A percentile compares a stretch with the other conserved stretches of the same genome.
Conservation (phyloP, 2,797 vertebrate species). For the Cuniculus paca region DNA sequence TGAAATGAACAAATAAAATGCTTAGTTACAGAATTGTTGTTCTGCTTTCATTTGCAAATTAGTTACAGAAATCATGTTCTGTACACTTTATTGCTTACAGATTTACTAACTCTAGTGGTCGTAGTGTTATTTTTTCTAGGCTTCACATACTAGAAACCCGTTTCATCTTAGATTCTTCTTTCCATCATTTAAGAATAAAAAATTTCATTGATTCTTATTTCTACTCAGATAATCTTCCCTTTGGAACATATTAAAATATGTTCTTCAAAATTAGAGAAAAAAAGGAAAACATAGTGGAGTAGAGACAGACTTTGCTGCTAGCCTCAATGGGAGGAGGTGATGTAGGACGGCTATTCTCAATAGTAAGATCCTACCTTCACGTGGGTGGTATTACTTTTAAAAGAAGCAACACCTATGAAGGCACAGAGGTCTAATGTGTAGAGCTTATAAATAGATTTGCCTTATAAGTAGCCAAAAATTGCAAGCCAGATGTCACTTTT, state of each 20-base stretch:
- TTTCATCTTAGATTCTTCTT: not conserved
- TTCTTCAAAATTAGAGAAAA: not conserved
- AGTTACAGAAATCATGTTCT: not conserved
- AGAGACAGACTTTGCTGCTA: not conserved
- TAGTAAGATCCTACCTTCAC: not conserved
- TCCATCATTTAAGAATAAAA: not conserved
- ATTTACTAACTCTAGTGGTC: not conserved
- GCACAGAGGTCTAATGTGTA: not conserved
- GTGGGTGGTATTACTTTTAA: accelerated
- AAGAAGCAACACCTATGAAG: not conserved
- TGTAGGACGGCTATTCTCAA: accelerated
- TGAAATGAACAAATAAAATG: not conserved
- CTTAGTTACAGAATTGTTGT: not conserved
- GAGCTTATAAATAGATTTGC: not conserved
- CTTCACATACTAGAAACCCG: not conserved
- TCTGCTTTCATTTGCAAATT: not conserved
- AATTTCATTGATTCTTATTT: not conserved
- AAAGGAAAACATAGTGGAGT: not conserved
- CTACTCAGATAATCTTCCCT: not conserved
- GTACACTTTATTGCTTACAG: accelerated
- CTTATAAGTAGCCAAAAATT: not conserved
- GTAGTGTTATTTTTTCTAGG: not conserved
- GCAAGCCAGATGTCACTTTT: not conserved
- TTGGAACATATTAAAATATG: not conserved
- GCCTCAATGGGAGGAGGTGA: not conserved